These are phyloP conservation scores for Parazoanthus swiftii DNA, from an alignment of 92 coral and sea anemone species.

Conservation along the genomic window DNA sequence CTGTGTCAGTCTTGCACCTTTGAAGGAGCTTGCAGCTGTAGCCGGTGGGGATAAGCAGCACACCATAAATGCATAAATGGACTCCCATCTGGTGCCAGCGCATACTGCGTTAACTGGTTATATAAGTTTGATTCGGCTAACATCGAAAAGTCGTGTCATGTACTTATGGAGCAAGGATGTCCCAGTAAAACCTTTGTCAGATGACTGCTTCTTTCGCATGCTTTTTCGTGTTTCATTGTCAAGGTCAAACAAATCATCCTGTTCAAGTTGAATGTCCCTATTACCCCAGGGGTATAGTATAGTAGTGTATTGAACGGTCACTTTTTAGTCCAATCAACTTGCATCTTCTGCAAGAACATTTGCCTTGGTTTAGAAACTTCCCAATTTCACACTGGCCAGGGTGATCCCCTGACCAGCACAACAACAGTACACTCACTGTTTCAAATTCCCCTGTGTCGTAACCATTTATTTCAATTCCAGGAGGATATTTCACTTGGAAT, in stretches of 20 bases:
- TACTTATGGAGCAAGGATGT: conserved; percentile 62
- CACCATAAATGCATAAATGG: conserved; percentile 42
- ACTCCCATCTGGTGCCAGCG: conserved; percentile 36
- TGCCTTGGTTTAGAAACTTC: conserved; percentile 65
- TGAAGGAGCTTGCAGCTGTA: conserved; percentile 48
- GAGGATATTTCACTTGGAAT: conserved; percentile 40
- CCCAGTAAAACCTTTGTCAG: conserved; percentile 66
- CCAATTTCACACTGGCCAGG: conserved; percentile 77
- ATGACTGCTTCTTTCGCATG: conserved; percentile 57
- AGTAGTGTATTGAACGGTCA: conserved; percentile 54
- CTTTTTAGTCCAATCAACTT: conserved; percentile 58
- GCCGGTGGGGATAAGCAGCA: conserved; percentile 48
- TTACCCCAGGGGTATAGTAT: conserved; percentile 58
- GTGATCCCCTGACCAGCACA: conserved; percentile 74
- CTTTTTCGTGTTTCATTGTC: conserved; percentile 56
- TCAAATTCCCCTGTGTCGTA: conserved; percentile 36
- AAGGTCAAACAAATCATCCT: conserved; percentile 54
- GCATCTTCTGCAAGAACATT: conserved; percentile 69
- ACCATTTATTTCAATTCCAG: conserved; percentile 11
- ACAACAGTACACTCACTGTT: conserved; percentile 49
- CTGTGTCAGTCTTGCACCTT: conserved; percentile 50
- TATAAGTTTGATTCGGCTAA: conserved; percentile 28
- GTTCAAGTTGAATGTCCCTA: conserved; percentile 50
- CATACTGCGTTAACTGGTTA: conserved; percentile 41
- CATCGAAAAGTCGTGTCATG: background rate